A percentile compares a stretch with the other conserved stretches of the same genome.
These are phyloP conservation scores for Otus scops DNA, from an alignment of 2,797 vertebrate species.

Conservation along the genomic window DNA sequence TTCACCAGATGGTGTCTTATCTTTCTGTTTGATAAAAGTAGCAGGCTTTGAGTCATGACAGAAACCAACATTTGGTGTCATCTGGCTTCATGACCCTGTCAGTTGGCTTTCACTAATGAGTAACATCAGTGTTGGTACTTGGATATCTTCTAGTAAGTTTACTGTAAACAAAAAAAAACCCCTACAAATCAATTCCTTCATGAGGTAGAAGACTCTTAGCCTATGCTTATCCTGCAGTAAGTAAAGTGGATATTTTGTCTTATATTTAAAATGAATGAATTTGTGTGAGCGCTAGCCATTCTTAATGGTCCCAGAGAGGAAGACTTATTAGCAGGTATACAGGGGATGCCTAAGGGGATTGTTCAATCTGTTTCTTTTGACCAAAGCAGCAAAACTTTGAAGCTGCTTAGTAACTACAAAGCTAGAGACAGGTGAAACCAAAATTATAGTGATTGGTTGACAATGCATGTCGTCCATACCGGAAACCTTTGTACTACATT, in stretches of 20 bases:
- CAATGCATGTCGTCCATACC: fast-evolving
- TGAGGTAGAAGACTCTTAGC: not conserved
- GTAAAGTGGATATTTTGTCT: not conserved
- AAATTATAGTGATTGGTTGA: not conserved
- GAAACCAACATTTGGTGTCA: not conserved
- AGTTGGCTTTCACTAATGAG: not conserved
- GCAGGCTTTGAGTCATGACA: not conserved
- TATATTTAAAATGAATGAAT: not conserved
- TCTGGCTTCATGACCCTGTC: not conserved
- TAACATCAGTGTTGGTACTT: not conserved
- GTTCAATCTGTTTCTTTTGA: not conserved
- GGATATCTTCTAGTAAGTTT: not conserved
- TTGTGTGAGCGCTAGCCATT: not conserved
- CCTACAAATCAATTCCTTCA: not conserved
- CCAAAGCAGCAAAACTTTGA: not conserved
- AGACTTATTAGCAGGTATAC: not conserved
- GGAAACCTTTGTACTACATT: not conserved
- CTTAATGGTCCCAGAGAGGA: too few relatives aligned
- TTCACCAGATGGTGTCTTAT: not conserved
- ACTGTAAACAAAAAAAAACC: not conserved
- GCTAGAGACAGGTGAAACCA: not conserved
- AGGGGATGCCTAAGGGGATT: not conserved
- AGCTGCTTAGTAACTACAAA: not conserved
- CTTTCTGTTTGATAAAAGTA: not conserved
- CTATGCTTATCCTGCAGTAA: not conserved